Evolutionary conservation across 2,888 invertebrate genomes (phyloP).

Genomic region (Archips xylosteana): DNA sequence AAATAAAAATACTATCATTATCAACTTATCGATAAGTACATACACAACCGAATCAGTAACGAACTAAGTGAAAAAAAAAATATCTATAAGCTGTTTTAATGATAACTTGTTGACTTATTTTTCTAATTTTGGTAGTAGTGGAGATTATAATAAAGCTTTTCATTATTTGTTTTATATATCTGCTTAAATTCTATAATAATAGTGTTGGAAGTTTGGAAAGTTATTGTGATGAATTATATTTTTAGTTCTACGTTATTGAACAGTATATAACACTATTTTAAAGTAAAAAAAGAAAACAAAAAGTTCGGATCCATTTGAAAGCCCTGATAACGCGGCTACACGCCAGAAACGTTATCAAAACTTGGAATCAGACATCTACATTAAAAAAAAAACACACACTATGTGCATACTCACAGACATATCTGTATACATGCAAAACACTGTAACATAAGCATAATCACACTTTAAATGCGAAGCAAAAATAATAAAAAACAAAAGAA

Average conservation of each 20-base stretch:
- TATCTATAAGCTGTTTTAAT: conserved; percentile 60
- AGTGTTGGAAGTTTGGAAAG: conserved; percentile 71
- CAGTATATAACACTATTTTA: conserved; percentile 48
- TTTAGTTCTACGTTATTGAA: conserved; percentile 49
- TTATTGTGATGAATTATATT: conserved; percentile 49
- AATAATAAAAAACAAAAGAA: conserved; percentile 68
- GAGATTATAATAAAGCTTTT: conserved; percentile 70
- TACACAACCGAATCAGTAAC: conserved; percentile 81
- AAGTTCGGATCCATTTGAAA: conserved; percentile 59
- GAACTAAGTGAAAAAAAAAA: conserved; percentile 62
- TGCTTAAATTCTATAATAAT: conserved; percentile 66
- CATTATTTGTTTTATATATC: conserved; percentile 60
- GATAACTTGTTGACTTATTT: conserved; percentile 59
- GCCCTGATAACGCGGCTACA: conserved; percentile 57
- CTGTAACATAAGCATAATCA: conserved; percentile 83
- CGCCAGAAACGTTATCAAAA: conserved; percentile 63
- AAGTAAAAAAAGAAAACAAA: conserved; percentile 53
- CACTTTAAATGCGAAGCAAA: conserved; percentile 84
- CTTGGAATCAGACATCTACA: conserved; percentile 67
- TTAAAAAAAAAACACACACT: conserved; percentile 72
- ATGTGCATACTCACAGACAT: conserved; percentile 84
- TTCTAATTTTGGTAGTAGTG: conserved; percentile 76
- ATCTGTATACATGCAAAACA: conserved; percentile 81
- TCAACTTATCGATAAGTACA: conserved; percentile 84
- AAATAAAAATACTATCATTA: conserved; percentile 63